phyloP scores from a whole-genome alignment of 1,140 invertebrate genomes.

The Limonius californicus region DNA sequence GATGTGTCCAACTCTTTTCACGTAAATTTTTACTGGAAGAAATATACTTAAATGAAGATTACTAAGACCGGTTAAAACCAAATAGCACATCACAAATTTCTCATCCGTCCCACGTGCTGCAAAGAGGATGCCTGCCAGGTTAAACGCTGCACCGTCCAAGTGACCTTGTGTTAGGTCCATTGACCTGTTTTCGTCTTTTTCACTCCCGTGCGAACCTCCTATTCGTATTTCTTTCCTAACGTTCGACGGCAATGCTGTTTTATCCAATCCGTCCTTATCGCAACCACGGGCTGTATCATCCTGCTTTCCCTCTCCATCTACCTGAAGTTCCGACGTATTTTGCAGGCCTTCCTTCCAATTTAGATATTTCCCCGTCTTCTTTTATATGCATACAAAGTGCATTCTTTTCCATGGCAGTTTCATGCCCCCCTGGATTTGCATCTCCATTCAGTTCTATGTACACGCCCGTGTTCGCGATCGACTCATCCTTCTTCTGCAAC shows the following conservation, averaged over 20 bases:
- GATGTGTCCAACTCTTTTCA: neutral
- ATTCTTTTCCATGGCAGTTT: too few species aligned
- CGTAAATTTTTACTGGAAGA: too few species aligned
- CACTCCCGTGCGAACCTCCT: neutral
- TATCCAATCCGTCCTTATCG: neutral
- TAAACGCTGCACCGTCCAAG: neutral
- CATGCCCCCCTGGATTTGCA: too few species aligned
- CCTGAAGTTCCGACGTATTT: too few species aligned
- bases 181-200: conserved; percentile 19
- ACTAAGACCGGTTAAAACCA: too few species aligned
- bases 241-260: neutral
- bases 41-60: too few species aligned
- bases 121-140: neutral
- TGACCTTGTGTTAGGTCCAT: conserved; percentile 25
- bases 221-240: neutral
- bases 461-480: neutral
- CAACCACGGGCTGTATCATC: neutral
- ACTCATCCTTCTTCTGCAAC: neutral
- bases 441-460: too few species aligned
- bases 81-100: neutral
- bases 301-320: conserved; percentile 4
- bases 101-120: neutral
- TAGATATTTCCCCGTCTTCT: too few species aligned
- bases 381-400: too few species aligned
- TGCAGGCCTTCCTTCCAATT: too few species aligned